Percentiles rank a stretch among this genome's conserved stretches.
Conservation (phyloP, 1,140 invertebrate species). For the Apis laboriosa region DNA sequence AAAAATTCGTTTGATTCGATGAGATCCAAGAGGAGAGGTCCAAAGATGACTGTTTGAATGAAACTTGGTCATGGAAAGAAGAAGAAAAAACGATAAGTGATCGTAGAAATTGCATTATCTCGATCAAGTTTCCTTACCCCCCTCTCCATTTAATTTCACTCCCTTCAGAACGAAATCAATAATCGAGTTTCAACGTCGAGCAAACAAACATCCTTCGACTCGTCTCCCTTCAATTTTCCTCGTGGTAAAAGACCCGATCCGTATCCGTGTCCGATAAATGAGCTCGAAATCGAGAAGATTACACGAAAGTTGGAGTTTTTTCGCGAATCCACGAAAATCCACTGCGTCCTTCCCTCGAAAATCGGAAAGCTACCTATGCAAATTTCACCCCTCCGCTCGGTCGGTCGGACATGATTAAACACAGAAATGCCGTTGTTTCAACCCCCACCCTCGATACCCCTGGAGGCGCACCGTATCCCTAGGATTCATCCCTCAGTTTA, state of each 20-base stretch:
- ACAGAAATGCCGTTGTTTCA: constrained; percentile 76
- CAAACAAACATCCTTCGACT: no score
- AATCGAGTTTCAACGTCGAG: no score
- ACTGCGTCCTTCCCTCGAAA: neutral
- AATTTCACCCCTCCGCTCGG: constrained; percentile 69
- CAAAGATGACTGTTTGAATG: no score
- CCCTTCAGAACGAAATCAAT: no score
- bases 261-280: no score
- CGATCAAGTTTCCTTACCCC: no score
- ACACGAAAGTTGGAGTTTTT: neutral
- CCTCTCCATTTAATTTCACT: no score
- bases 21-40: no score
- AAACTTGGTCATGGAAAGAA: no score
- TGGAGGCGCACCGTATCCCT: constrained; percentile 59
- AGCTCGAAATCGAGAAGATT: neutral
- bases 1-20: no score
- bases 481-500: constrained; percentile 73
- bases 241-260: neutral
- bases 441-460: constrained; percentile 56
- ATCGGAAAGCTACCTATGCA: constrained; percentile 65
- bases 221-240: neutral
- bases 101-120: no score
- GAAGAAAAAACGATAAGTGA: no score
- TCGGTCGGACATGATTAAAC: constrained; percentile 80
- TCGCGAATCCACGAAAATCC: neutral